phyloP scores from a whole-genome alignment of 2,888 invertebrate genomes.

The Himalopsyche japonica region DNA sequence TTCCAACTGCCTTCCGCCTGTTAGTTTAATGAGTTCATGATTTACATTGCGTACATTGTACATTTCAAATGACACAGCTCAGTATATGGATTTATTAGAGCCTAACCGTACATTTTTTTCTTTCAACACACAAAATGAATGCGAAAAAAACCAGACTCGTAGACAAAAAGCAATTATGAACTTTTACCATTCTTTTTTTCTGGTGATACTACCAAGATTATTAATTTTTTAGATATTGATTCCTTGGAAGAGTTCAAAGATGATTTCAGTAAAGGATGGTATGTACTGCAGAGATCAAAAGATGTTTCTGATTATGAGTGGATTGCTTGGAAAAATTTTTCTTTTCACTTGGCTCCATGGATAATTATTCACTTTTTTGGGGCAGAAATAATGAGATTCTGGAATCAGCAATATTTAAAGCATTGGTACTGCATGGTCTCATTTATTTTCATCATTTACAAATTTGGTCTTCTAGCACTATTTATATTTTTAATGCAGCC shows the following conservation, averaged over 20 bases:
- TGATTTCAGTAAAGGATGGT: slow-evolving; percentile 65
- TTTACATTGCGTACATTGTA: no score
- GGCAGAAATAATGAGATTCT: slow-evolving; percentile 56
- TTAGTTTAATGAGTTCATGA: no score
- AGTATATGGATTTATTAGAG: no score
- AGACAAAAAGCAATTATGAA: no score
- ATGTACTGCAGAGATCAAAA: slow-evolving; percentile 57
- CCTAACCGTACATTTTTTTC: no score
- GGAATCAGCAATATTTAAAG: slow-evolving; percentile 48
- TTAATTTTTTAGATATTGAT: slow-evolving; percentile 23
- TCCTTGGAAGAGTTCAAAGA: slow-evolving; percentile 7
- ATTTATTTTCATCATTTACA: slow-evolving; percentile 52
- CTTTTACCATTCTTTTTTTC: slow-evolving; percentile 3
- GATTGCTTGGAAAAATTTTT: slow-evolving; percentile 64
- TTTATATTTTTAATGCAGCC: slow-evolving; percentile 62
- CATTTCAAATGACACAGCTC: no score
- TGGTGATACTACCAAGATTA: slow-evolving; percentile 9
- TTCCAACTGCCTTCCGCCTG: no score
- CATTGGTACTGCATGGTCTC: slow-evolving; percentile 61
- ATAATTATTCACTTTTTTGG: slow-evolving; percentile 59
- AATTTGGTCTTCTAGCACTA: slow-evolving; percentile 57
- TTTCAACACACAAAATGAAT: no score
- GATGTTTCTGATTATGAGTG: slow-evolving; percentile 76
- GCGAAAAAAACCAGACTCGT: no score
- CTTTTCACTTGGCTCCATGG: slow-evolving; percentile 60